Base-by-base conservation (phyloP, 2,888 invertebrate genomes). In the Drosophila eohydei region DNA sequence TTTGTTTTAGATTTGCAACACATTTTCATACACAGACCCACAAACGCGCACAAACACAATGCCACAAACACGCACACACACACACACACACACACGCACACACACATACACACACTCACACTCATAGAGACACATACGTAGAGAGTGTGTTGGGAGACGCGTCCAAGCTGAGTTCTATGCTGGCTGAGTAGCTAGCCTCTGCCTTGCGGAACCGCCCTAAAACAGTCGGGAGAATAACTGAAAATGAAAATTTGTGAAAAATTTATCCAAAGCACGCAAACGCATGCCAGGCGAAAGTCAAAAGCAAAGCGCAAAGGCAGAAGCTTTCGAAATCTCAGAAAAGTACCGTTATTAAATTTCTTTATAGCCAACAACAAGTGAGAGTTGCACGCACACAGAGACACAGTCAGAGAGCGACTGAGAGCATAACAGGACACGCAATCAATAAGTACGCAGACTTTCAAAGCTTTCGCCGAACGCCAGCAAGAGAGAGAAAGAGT, bases 141-240 rank as follows among this genome's bases (percentile, higher is more conserved):
- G 55, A 73, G 78, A 63, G 74, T 61, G 54, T 64, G 51, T 50
- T 41, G 50, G 64, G 55, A 67, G 80, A 67, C 77, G 78, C 66
- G 78, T 81, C 60, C 78, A 78, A 78, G 52, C 56, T 51, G 64
- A 62, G 68, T 66, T 67, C 66, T 77, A 75, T 65, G 67, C 67
- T 83, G 63, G 56, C 72, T 81, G 63, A 40, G 57, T 66, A 43
- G 60, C 77, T 80, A 80, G 82, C 83, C 80, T 79, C 92, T 92
- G 92, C 91, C 92, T 80, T 93, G 93, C 93, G 93, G 93, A 93
- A 93, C 93, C 93, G 93, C 93, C 93, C 93, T 93, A 93, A 87
- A 93, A 93, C 92, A 92, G 93, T 92, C 92, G 88, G 80, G 90
- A 92, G 92, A 91, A 92, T 90, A 93, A 92, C 92, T 93, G 91